Evolutionary conservation across 2,113 vertebrate genomes (phyloP).

Genomic region (Sceloporus undulatus): DNA sequence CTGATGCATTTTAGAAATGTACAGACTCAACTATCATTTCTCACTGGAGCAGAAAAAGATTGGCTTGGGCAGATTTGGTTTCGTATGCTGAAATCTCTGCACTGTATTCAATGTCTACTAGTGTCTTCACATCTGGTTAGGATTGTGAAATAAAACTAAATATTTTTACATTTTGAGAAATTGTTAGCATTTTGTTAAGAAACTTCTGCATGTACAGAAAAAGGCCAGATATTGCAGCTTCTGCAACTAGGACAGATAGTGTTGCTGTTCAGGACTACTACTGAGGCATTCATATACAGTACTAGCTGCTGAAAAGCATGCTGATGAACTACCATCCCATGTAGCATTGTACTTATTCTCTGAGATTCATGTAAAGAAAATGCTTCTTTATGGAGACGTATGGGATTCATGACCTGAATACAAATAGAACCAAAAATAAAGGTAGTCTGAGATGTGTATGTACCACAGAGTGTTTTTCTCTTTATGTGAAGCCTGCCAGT

Average conservation of each 20-base stretch:
- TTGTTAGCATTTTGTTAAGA: neutral
- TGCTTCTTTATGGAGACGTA: neutral
- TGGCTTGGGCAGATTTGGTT: neutral
- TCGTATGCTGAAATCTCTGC: neutral
- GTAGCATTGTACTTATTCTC: neutral
- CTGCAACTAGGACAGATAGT: neutral
- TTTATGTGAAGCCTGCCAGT: neutral
- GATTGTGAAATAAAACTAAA: neutral
- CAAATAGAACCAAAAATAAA: neutral
- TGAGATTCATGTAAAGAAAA: neutral
- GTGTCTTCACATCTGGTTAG: neutral
- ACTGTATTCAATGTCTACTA: neutral
- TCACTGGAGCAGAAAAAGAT: neutral
- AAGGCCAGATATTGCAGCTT: neutral
- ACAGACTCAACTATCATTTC: neutral
- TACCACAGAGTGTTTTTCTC: neutral
- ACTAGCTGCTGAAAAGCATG: neutral
- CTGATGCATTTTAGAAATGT: slow-evolving; percentile 5
- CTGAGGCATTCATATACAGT: neutral
- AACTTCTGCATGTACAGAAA: neutral
- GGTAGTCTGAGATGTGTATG: neutral
- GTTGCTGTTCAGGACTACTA: neutral
- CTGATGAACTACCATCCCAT: neutral
- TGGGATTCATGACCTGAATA: neutral
- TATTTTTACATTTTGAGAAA: neutral